A percentile compares a stretch with the other conserved stretches of the same genome.
These are phyloP conservation scores for Leptonema lineaticorne DNA, from an alignment of 1,140 invertebrate genomes.

Conservation along the genomic window DNA sequence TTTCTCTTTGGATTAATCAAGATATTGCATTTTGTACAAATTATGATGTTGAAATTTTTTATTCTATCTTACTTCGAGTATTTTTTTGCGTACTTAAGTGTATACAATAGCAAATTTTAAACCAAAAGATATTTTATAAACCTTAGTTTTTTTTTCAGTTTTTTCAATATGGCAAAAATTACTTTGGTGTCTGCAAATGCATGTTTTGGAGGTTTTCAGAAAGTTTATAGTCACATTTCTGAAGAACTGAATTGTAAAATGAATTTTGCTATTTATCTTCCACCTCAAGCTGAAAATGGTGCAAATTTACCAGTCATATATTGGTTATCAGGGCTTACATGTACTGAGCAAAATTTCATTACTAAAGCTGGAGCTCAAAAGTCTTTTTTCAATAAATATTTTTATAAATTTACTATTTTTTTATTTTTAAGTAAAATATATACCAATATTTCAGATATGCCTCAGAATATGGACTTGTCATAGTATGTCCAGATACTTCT, in stretches of 20 bases:
- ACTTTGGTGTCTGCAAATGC: conserved; percentile 69
- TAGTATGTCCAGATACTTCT: conserved; percentile 95
- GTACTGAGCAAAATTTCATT: conserved; percentile 96
- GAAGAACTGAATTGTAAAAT: conserved; percentile 81
- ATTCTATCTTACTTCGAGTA: background rate
- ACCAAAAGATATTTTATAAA: no score
- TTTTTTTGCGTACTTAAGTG: no score
- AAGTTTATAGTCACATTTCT: conserved; percentile 83
- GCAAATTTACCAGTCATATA: conserved; percentile 83
- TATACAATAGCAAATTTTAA: no score
- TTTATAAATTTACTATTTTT: background rate
- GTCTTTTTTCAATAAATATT: conserved; percentile 49
- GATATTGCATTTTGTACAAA: background rate
- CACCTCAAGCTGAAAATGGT: conserved; percentile 65
- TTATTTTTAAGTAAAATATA: background rate
- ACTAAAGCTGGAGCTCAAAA: conserved; percentile 92
- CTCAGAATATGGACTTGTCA: conserved; percentile 75
- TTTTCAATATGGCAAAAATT: conserved; percentile 51
- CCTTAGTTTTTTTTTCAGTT: background rate
- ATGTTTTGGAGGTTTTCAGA: conserved; percentile 80
- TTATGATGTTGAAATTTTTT: background rate
- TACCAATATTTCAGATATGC: conserved; percentile 60
- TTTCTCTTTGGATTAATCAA: no score
- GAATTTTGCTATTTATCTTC: conserved; percentile 91
- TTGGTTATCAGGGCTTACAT: conserved; percentile 92